A percentile compares a stretch with the other conserved stretches of the same genome.
These are phyloP conservation scores for Euglossa dilemma DNA, from an alignment of 1,140 invertebrate species.

Conservation along the genomic window DNA sequence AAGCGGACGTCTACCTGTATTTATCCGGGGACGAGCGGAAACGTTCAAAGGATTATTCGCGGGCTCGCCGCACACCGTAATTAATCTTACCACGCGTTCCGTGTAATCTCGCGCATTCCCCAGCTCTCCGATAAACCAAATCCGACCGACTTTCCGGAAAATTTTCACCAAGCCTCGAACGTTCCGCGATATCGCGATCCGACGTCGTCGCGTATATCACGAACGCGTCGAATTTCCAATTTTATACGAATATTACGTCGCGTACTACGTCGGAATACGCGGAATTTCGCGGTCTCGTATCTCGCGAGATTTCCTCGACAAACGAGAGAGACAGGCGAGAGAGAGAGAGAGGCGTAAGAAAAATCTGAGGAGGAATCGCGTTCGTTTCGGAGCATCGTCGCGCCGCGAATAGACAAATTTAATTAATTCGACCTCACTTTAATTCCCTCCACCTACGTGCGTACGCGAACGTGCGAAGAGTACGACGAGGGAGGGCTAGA, in stretches of 20 bases:
- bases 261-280: too few species aligned
- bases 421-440: slow-evolving; percentile 62
- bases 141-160: neutral
- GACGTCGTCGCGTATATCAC: neutral
- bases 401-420: slow-evolving; percentile 44
- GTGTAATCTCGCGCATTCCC: slow-evolving; percentile 1
- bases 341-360: neutral
- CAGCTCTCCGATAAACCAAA: neutral
- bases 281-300: too few species aligned
- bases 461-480: neutral
- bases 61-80: neutral
- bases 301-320: neutral
- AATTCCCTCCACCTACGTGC: neutral
- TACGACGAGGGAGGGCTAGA: slow-evolving; percentile 12
- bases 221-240: too few species aligned
- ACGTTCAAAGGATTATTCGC: neutral
- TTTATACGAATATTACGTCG: too few species aligned
- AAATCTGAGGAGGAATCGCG: slow-evolving; percentile 48
- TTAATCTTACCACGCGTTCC: slow-evolving; percentile 4
- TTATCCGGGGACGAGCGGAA: neutral
- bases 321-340: neutral
- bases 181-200: neutral
- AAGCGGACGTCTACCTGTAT: slow-evolving; percentile 10
- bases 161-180: neutral
- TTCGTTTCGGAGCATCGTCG: slow-evolving; percentile 38